Base-by-base conservation (phyloP, 2,888 invertebrate species). In the Hermaeophaga mercurialis region DNA sequence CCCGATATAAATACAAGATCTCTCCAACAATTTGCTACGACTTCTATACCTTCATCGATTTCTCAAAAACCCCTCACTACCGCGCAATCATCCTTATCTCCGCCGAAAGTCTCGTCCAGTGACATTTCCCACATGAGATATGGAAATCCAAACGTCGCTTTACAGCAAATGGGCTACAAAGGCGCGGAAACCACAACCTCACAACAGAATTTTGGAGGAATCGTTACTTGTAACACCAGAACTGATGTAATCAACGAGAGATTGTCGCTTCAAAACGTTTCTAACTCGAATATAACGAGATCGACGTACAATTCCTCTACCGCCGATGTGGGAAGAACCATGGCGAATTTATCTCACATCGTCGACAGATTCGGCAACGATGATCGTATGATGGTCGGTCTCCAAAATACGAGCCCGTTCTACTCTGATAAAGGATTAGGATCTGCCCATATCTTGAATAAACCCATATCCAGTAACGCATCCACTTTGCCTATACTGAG, bases 281-380 rank as follows among this genome's bases (percentile, higher is more conserved):
- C 39, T 1, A 33, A n/a, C 24, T 19, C 41, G n/a, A 39, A 18
- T 22, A 66, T 73, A 59, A 65, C 71, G 3, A 61, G 73, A 38
- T 68, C 72, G 2, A 68, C 70, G 9, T 75, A 73, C 53, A 71
- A 67, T 38, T 64, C 68, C 1, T 54, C 65, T 0, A 65, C 54
- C 74, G 77, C 24, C 54, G 84, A 84, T 17, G 63, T 78, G 39
- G 66, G 74, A 18, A 73, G 84, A 33, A 84, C 81, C 72, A 73
- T 85, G 56, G 80, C 82, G 3, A 84, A 81, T 70, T 77, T 85
- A 56, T 81, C 84, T 9, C 85, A 84, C 73, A 84, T 85, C 74
- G 78, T 85, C 39, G 85, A 85, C 66, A 75, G 85, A 38, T 82
- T 69, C 72, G 61, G 60, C 48, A 80, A 80, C 61, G 83, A 84